Evolutionary conservation across 2,113 vertebrate species (phyloP), one percentile per base, ranked within the genome.

Genomic region (Caracal caracal): DNA sequence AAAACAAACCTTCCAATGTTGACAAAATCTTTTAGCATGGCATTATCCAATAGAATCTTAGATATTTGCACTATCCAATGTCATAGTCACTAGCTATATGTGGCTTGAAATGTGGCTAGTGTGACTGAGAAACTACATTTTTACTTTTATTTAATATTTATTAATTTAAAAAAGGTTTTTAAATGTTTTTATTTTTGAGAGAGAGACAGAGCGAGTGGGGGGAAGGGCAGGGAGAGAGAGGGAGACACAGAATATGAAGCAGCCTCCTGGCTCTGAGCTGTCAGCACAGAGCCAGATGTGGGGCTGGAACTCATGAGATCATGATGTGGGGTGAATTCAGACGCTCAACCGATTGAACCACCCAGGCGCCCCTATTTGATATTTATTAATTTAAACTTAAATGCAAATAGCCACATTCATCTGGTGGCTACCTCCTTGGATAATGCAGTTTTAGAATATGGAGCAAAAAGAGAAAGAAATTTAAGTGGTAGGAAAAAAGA

Each of bases 91-190:
- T 79, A 79, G 61, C 15, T 65, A 65, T 65, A 66, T 61, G n/a
- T 63, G 63, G 13, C 37, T 78, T 16, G 30, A 37, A 73, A 85
- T 95, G 49, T 71, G 47, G 51, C 43, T 95, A 76, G 4, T 49
- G 59, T 93, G 47, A 83, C 37, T 47, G 10, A 82, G 37, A 71
- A 81, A 51, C 37, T 86, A 85, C 43, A 53, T 75, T 75, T 75
- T 94, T 17, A 61, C 37, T 91, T 85, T 95, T 71, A 40, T 70
- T 79, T 86, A 84, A 79, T 63, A 71, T 71, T 33, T 47, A 59
- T 87, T 87, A 47, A 53, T 73, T 47, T 30, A 33, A 85, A 85
- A 59, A 8, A 43, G 43, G 43, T 59, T 20, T 59, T 59, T 59
- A 22, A 59, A 59, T 59, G 56, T 59, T 59, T 59, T 59, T 22